Evolutionary conservation across 2,888 invertebrate species (phyloP).

Genomic region (Drosophila quasianomalipes): DNA sequence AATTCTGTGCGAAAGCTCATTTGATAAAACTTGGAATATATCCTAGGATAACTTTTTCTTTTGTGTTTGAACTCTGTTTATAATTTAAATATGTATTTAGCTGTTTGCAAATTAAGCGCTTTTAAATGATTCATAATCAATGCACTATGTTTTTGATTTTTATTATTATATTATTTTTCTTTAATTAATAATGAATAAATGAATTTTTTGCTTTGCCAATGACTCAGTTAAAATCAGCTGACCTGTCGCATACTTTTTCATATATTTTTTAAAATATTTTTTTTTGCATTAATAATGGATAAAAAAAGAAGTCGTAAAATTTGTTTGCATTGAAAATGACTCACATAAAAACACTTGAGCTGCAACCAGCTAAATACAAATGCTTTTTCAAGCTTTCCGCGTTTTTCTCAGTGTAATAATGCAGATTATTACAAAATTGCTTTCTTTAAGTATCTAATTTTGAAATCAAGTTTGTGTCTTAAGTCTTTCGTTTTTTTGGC

Average conservation of each 20-base stretch:
- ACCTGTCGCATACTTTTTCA: not conserved
- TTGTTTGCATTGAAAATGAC: not conserved
- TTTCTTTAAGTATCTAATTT: constrained; percentile 4
- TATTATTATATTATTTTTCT: not conserved
- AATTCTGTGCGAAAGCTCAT: accelerated
- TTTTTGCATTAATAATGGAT: not conserved
- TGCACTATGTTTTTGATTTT: not conserved
- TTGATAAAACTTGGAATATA: not conserved
- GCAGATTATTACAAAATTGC: not conserved
- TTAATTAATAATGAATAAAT: not conserved
- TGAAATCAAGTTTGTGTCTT: constrained; percentile 57
- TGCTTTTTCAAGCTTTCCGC: not conserved
- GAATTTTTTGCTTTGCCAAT: not conserved
- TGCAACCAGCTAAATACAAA: not conserved
- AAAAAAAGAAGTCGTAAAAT: not conserved
- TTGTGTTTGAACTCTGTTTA: not conserved
- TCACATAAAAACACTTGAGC: not conserved
- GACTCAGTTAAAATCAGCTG: not conserved
- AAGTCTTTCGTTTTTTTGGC: constrained; percentile 57
- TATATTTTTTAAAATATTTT: not conserved
- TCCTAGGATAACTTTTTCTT: not conserved
- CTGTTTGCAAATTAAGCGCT: not conserved
- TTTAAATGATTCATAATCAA: not conserved
- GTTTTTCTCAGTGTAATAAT: not conserved
- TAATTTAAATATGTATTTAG: not conserved